Evolutionary conservation across 2,888 invertebrate species (phyloP), one percentile per base, ranked within the genome.

Genomic region (Xestia rhomboidea): DNA sequence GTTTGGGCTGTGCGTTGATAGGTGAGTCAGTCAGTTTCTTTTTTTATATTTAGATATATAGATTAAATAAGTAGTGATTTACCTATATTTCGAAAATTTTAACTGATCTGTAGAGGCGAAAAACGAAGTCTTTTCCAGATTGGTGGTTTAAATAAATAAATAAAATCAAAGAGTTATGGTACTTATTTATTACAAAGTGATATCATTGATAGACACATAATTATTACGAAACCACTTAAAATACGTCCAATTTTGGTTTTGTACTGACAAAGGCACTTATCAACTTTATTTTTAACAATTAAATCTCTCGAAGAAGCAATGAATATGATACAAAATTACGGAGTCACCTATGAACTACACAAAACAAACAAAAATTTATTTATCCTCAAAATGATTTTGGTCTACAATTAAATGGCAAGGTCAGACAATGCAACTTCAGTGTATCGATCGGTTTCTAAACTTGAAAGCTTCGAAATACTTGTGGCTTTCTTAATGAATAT

Each of bases 251-350:
- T 67, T 60, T 70, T 24, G 21, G 21, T 44, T 84, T 74, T 77
- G 73, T 78, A 85, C 72, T 79, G 13, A 66, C 30, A 68, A 83
- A 82, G 82, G 84, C 73, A 79, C 79, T n/a, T n/a, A n/a, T n/a
- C n/a, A n/a, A n/a, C n/a, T n/a, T n/a, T n/a, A n/a, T n/a, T 18
- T 6, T 38, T 13, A 63, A 51, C 30, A 51, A 34, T 21, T 5
- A 10, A 66, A 57, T 46, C 46, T 1, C 4, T 57, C 11, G 15
- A 18, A 76, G 10, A 27, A 74, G 10, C 11, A n/a, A 21, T 49
- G 24, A 30, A 54, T 41, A 60, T 34, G 30, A 78, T 41, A 64
- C 30, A 64, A 54, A 11, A 34, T 27, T n/a, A 44, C 46, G 30
- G 41, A 27, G 11, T 21, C 3, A 62, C 21, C 1, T 21, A 57